phyloP scores from a whole-genome alignment of 2,888 invertebrate genomes.

The Desoria tigrina region DNA sequence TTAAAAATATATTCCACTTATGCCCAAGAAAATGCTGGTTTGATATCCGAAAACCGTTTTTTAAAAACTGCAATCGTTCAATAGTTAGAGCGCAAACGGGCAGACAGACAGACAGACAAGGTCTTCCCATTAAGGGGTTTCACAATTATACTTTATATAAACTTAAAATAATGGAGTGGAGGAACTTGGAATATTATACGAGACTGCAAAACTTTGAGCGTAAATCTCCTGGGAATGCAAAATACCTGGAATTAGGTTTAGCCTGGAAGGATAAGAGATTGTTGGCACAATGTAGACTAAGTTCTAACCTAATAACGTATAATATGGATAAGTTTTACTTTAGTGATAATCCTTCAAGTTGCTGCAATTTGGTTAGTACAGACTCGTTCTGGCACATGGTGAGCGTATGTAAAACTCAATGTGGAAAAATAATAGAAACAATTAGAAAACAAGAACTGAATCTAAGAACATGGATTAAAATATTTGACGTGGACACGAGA shows the following conservation, averaged over 20 bases:
- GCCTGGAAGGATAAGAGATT: neutral
- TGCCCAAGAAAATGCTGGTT: no score
- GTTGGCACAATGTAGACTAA: neutral
- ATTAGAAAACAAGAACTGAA: neutral
- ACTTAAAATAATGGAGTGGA: no score
- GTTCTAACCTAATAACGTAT: neutral
- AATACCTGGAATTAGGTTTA: neutral
- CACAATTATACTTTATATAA: no score
- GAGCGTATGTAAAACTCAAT: neutral
- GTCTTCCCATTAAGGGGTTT: no score
- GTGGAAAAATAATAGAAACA: neutral
- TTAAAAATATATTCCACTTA: no score
- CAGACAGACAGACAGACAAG: no score
- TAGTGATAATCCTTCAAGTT: neutral
- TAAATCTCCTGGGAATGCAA: neutral
- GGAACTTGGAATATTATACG: neutral
- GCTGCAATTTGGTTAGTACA: neutral
- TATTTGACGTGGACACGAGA: no score
- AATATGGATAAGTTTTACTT: neutral
- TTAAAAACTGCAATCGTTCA: no score
- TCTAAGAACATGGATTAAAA: no score
- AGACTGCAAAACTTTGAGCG: neutral
- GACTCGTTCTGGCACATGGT: neutral
- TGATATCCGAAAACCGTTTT: no score
- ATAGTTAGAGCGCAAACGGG: no score